Conservation (phyloP, 2,888 invertebrate species). For the Gymnoscelis rufifasciata region DNA sequence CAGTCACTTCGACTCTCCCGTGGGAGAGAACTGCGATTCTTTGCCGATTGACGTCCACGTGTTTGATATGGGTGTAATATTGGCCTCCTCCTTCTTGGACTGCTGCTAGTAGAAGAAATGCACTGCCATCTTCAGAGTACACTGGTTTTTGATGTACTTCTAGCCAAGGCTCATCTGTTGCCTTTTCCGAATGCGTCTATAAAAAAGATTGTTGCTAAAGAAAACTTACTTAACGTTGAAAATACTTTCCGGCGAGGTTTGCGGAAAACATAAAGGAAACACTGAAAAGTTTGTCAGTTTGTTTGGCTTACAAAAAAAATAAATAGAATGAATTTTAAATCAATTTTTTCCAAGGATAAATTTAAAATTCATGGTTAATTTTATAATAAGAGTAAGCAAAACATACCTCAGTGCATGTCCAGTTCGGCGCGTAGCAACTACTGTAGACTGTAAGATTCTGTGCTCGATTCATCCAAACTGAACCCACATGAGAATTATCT, state of each 20-base stretch:
- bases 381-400: background rate
- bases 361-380: no score
- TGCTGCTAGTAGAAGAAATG: conserved; percentile 88
- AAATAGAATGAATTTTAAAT: no score
- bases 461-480: conserved; percentile 95
- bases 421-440: conserved; percentile 89
- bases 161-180: conserved; percentile 90
- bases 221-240: no score
- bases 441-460: conserved; percentile 95
- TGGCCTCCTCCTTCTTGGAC: conserved; percentile 91
- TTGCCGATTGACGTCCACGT: conserved; percentile 89
- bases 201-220: background rate
- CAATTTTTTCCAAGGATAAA: no score
- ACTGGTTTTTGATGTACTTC: conserved; percentile 91
- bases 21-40: conserved; percentile 91
- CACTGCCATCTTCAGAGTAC: conserved; percentile 90
- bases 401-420: conserved; percentile 88
- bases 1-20: conserved; percentile 89
- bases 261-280: no score
- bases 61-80: conserved; percentile 93
- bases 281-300: no score
- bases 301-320: no score
- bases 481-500: conserved; percentile 87
- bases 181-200: conserved; percentile 89
- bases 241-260: no score